phyloP scores from a whole-genome alignment of 1,140 invertebrate genomes.

The Drosophila ananassae region DNA sequence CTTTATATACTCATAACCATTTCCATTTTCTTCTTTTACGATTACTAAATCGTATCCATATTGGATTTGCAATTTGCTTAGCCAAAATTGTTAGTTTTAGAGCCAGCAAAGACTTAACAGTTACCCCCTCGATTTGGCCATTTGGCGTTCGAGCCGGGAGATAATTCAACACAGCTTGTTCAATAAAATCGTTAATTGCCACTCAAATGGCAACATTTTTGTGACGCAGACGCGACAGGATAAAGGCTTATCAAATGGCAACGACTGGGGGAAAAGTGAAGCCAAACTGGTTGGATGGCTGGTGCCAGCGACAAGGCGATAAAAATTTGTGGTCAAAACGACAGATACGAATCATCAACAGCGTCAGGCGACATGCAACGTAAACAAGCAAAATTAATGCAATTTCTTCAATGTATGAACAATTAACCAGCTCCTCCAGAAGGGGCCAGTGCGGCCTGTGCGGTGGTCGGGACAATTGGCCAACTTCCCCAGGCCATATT shows the following conservation, averaged over 20 bases:
- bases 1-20: conserved; percentile 1
- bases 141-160: conserved; percentile 32
- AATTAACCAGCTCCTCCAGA: conserved; percentile 55
- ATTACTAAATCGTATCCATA: conserved; percentile 10
- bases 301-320: conserved; percentile 44
- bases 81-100: conserved; percentile 33
- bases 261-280: conserved; percentile 20
- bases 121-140: conserved; percentile 32
- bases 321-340: conserved; percentile 68
- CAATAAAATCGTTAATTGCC: conserved; percentile 77
- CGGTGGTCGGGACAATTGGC: conserved; percentile 26
- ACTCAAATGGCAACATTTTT: conserved; percentile 78
- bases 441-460: conserved; percentile 5
- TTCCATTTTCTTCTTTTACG: conserved; percentile 5
- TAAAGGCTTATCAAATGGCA: conserved; percentile 75
- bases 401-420: conserved; percentile 63
- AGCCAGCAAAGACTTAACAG: conserved; percentile 29
- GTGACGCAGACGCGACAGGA: conserved; percentile 70
- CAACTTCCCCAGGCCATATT: conserved; percentile 2
- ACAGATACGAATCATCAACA: conserved; percentile 54
- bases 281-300: conserved; percentile 64
- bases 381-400: conserved; percentile 79
- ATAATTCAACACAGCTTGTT: conserved; percentile 52
- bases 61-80: conserved; percentile 22
- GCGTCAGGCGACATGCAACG: conserved; percentile 54